Base-by-base conservation (phyloP, 2,888 invertebrate species). In the Calameuta pallipes region DNA sequence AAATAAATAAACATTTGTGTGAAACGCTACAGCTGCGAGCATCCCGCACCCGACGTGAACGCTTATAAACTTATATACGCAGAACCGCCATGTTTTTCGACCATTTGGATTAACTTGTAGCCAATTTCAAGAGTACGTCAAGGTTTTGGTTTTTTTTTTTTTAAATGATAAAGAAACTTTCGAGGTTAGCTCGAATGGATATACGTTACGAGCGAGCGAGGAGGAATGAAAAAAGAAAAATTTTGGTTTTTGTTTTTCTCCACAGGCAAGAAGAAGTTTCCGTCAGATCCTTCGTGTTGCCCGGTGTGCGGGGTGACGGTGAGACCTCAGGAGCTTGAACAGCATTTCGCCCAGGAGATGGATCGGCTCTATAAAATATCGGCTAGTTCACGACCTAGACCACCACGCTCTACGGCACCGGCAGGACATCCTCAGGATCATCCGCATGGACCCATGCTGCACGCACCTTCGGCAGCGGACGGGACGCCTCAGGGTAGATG, bases 271-370 rank as follows among this genome's bases (percentile, higher is more conserved):
- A 91, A 91, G 85, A 91, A 91, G 80, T 91, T 91, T 79, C 87
- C 90, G 31, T 87, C 93, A 11, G 96, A 96, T 87, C 94, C 95
- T 23, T 93, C 94, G n/a, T 96, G 94, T 90, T 98, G 98, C 91
- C 98, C 98, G 0, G 96, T 97, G 1, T 98, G 98, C 91, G 96
- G 97, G 82, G 94, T 96, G 80, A 97, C 97, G 3, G 93, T 98
- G 73, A 93, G 97, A 75, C 94, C 95, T 2, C 95, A 95, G 1
- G 98, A 98, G 91, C 92, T 98, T n/a, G 96, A 97, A 84, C 93
- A 95, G 36, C 98, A 98, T 92, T 94, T 97, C 83, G 92, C 94
- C 75, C 93, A 96, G 81, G 98, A 98, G 92, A 93, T 98, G 82
- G 96, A 96, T 81, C 95, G 95, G 84, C 92, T 97, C 75, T 92